A percentile compares a stretch with the other conserved stretches of the same genome.
Evolutionary conservation across 2,888 invertebrate genomes (phyloP).

Genomic region (Campaea margaritaria): DNA sequence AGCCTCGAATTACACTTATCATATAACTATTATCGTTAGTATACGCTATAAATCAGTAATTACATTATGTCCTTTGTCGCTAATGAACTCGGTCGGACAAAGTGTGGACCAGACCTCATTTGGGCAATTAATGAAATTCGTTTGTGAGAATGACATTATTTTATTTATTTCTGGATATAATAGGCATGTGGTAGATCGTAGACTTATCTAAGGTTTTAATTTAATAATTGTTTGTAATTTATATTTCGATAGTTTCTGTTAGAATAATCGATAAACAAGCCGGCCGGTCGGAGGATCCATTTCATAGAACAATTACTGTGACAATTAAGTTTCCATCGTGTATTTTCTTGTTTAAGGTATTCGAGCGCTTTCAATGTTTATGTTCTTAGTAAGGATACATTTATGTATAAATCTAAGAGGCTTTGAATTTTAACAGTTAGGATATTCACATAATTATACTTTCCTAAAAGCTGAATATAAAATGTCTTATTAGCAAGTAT

Average conservation of each 20-base stretch:
- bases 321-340: neutral
- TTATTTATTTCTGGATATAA: neutral
- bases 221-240: too few relatives aligned
- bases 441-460: conserved; percentile 11
- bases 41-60: conserved; percentile 74
- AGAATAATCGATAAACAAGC: too few relatives aligned
- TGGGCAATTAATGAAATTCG: conserved; percentile 34
- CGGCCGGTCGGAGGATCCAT: too few relatives aligned
- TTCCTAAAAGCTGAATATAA: conserved; percentile 46
- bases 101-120: conserved; percentile 40
- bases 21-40: conserved; percentile 66
- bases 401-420: conserved; percentile 7
- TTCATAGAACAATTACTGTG: too few relatives aligned
- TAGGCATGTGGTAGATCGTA: neutral
- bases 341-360: neutral
- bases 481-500: conserved; percentile 54
- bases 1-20: conserved; percentile 2
- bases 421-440: conserved; percentile 19
- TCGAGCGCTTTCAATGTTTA: neutral
- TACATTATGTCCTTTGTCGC: conserved; percentile 66
- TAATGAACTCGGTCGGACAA: conserved; percentile 45
- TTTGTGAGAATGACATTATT: conserved; percentile 25
- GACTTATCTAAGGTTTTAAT: too few relatives aligned
- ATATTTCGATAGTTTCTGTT: too few relatives aligned
- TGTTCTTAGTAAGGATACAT: conserved; percentile 4